phyloP scores from a whole-genome alignment of 2,888 invertebrate genomes.

The Lasioglossum marginatum region DNA sequence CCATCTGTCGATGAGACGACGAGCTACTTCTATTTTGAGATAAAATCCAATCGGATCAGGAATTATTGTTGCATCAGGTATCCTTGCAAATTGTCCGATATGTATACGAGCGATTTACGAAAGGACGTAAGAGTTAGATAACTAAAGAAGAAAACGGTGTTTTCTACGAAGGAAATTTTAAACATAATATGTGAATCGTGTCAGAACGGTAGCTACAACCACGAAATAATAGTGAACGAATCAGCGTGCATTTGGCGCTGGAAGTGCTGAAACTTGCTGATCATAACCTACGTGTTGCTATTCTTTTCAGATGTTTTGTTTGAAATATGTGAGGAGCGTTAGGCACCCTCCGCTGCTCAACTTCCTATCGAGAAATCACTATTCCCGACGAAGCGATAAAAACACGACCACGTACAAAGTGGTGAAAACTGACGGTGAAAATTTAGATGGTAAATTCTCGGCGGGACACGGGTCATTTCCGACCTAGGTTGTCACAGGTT shows the following conservation, averaged over 20 bases:
- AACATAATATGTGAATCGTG: conserved; percentile 53
- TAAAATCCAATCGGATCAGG: conserved; percentile 4
- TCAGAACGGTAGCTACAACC: conserved; percentile 45
- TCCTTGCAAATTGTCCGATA: conserved; percentile 7
- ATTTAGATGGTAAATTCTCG: conserved; percentile 72
- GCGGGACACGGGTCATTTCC: not conserved
- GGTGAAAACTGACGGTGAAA: conserved; percentile 74
- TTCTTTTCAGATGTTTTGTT: conserved; percentile 80
- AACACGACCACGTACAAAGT: conserved; percentile 78
- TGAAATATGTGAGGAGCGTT: conserved; percentile 76
- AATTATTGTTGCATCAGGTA: not conserved
- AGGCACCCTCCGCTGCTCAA: conserved; percentile 71
- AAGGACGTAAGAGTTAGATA: conserved; percentile 35
- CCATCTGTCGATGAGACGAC: not conserved
- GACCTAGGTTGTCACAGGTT: not conserved
- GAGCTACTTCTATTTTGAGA: not conserved
- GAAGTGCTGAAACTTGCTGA: conserved; percentile 3
- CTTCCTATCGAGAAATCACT: conserved; percentile 73
- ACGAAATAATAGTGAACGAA: not conserved
- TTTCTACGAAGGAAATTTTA: conserved; percentile 17
- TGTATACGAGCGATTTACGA: not conserved
- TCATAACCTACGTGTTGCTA: conserved; percentile 52
- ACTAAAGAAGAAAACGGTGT: not conserved
- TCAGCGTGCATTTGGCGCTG: not conserved
- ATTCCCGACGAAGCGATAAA: conserved; percentile 80